Evolutionary conservation across 2,888 invertebrate genomes (phyloP).

Genomic region (Amphipyra tragopoginis): DNA sequence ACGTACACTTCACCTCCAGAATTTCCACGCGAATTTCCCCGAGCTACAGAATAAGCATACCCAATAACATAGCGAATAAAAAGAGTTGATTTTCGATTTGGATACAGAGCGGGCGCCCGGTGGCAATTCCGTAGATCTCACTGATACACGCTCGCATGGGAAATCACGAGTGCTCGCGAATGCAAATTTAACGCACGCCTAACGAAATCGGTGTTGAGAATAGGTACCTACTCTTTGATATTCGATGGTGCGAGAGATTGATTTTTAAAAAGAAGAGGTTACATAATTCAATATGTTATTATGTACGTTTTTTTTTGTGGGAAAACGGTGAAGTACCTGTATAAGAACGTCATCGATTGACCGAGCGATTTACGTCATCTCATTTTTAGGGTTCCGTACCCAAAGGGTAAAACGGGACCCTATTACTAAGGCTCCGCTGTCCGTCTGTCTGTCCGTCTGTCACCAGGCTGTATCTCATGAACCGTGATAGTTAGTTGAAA

Average conservation of each 20-base stretch:
- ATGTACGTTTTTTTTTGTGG: too few relatives aligned
- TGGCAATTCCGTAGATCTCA: constrained; percentile 77
- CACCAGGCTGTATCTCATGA: too few relatives aligned
- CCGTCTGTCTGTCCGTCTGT: too few relatives aligned
- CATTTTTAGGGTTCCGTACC: too few relatives aligned
- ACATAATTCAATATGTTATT: constrained; percentile 4
- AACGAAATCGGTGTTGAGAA: constrained; percentile 39
- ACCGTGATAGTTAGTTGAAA: too few relatives aligned
- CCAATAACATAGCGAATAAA: constrained; percentile 75
- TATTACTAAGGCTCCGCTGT: too few relatives aligned
- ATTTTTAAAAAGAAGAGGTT: constrained; percentile 23
- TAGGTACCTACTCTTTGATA: constrained; percentile 27
- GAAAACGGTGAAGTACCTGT: too few relatives aligned
- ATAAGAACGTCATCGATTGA: too few relatives aligned
- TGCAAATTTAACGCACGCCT: constrained; percentile 78
- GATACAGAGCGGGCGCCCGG: constrained; percentile 71
- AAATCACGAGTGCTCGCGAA: constrained; percentile 73
- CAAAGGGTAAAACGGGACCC: too few relatives aligned
- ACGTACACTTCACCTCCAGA: not conserved
- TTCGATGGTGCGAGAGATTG: constrained; percentile 24
- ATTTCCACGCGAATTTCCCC: constrained; percentile 18
- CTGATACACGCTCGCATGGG: constrained; percentile 76
- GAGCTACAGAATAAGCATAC: constrained; percentile 68
- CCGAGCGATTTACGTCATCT: too few relatives aligned
- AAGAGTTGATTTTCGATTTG: constrained; percentile 87